phyloP scores from a whole-genome alignment of 2,888 invertebrate genomes.

The Microchrysa polita region DNA sequence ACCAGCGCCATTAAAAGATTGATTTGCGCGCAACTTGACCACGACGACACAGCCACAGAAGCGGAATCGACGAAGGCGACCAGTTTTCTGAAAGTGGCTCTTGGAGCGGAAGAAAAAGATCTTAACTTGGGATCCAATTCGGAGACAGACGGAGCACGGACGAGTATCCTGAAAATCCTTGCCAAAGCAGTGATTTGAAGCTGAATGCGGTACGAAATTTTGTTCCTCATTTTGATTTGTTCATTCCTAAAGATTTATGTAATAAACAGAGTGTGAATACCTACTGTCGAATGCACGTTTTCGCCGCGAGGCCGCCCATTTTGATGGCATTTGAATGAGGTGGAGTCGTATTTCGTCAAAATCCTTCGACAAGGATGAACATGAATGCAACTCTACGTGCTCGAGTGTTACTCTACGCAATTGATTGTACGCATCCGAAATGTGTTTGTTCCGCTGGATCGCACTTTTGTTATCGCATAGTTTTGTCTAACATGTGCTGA shows the following conservation, averaged over 20 bases:
- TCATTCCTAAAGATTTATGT: slow-evolving; percentile 27
- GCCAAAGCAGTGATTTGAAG: not conserved
- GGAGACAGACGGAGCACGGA: too few species aligned
- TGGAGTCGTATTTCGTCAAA: not conserved
- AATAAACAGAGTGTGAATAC: slow-evolving; percentile 11
- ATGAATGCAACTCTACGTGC: not conserved
- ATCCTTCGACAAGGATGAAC: not conserved
- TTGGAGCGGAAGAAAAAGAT: slow-evolving; percentile 19
- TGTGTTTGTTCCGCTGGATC: too few species aligned
- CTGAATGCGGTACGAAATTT: slow-evolving; percentile 35
- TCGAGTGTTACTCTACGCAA: too few species aligned
- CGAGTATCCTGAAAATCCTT: not conserved
- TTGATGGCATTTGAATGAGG: slow-evolving; percentile 8
- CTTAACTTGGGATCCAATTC: not conserved
- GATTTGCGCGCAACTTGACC: slow-evolving; percentile 32
- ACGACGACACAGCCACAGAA: slow-evolving; percentile 26
- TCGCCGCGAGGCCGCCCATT: slow-evolving; percentile 17
- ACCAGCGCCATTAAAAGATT: not conserved
- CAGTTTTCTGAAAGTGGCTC: not conserved
- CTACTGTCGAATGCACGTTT: not conserved
- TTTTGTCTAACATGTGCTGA: too few species aligned
- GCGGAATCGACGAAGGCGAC: slow-evolving; percentile 14
- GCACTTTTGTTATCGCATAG: too few species aligned
- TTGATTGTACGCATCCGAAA: too few species aligned
- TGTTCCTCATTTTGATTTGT: not conserved